These are phyloP conservation scores for Hydroisotoma schaefferi DNA, from an alignment of 2,888 invertebrate genomes.

Conservation along the genomic window DNA sequence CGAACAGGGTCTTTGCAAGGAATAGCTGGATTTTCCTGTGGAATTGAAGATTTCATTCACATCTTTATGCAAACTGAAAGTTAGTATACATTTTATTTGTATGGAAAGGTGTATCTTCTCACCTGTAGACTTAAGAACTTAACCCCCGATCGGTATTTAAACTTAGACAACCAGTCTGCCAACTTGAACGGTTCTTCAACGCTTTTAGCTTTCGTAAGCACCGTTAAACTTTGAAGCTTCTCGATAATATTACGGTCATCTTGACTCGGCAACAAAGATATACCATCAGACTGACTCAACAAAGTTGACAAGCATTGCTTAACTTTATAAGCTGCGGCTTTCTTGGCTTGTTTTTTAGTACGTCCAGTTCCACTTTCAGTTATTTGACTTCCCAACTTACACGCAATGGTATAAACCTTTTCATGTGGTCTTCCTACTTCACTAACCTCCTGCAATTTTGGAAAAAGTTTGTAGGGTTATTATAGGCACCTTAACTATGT, in stretches of 20 bases:
- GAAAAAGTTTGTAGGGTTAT: not conserved
- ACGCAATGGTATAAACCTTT: conserved; percentile 33
- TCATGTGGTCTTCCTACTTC: conserved; percentile 42
- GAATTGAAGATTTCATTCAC: no score
- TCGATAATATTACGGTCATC: conserved; percentile 33
- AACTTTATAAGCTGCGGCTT: conserved; percentile 42
- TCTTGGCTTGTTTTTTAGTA: conserved; percentile 45
- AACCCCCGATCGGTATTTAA: conserved; percentile 18
- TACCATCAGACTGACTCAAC: conserved; percentile 20
- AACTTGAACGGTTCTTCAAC: conserved; percentile 22
- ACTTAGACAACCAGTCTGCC: conserved; percentile 16
- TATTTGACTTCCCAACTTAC: conserved; percentile 36
- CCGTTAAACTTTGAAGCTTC: conserved; percentile 15
- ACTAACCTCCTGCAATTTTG: conserved; percentile 31
- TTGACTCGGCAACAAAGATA: conserved; percentile 6
- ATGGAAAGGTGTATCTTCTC: no score
- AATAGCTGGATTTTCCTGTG: no score
- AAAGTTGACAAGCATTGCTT: conserved; percentile 34
- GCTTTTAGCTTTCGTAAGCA: conserved; percentile 26
- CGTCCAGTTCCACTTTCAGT: conserved; percentile 41
- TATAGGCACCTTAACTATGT: not conserved
- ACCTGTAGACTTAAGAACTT: conserved; percentile 28
- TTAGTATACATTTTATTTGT: no score
- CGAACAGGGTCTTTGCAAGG: conserved; percentile 28
- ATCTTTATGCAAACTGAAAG: no score